phyloP scores from a whole-genome alignment of 2,113 vertebrate genomes.

The Malurus alboscapulatus region DNA sequence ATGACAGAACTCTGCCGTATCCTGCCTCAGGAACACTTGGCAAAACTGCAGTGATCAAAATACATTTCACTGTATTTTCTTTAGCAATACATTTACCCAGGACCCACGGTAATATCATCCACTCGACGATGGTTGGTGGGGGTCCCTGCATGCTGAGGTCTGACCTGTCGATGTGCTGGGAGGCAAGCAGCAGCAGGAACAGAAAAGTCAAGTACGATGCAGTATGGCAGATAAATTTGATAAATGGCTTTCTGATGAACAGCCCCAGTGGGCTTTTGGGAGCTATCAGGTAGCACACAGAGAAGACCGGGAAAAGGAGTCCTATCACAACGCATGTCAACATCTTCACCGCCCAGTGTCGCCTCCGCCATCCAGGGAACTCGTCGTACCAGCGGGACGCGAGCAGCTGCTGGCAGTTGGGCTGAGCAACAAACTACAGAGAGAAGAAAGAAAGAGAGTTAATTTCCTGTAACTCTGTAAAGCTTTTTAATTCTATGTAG shows the following conservation, averaged over 20 bases:
- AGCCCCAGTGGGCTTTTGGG: conserved; percentile 91
- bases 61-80: conserved; percentile 71
- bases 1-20: neutral
- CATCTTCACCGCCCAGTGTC: conserved; percentile 95
- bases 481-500: neutral
- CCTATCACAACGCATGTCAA: conserved; percentile 91
- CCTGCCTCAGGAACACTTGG: neutral
- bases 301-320: conserved; percentile 91
- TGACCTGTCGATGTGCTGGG: conserved; percentile 87
- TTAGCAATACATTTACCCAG: conserved; percentile 90
- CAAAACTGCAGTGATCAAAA: conserved; percentile 10
- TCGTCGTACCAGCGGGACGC: conserved; percentile 97
- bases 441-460: conserved; percentile 34
- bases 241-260: conserved; percentile 97
- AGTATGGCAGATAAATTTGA: conserved; percentile 99
- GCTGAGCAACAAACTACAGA: conserved; percentile 93
- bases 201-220: conserved; percentile 98
- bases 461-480: neutral
- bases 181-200: conserved; percentile 91
- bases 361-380: conserved; percentile 94
- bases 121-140: conserved; percentile 88
- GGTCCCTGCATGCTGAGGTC: conserved; percentile 84
- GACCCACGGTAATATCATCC: conserved; percentile 99
- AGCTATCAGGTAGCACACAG: conserved; percentile 89
- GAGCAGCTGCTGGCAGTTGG: conserved; percentile 96